These are phyloP conservation scores for Asobara japonica DNA, from an alignment of 1,140 invertebrate species.

Conservation along the genomic window DNA sequence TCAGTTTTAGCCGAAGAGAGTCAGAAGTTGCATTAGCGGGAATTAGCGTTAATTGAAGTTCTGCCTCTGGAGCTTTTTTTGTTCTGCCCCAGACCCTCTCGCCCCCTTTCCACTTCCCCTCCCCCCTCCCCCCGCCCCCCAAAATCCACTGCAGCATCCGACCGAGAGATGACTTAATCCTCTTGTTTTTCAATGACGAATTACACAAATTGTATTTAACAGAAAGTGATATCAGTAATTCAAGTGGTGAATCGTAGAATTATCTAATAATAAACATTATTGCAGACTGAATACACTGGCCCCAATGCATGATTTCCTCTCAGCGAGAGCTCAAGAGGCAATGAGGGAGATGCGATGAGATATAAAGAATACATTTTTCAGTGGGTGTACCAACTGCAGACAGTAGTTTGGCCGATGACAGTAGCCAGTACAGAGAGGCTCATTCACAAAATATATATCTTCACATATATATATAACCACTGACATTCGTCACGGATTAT, in stretches of 20 bases:
- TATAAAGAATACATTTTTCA: constrained; percentile 5
- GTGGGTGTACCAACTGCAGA: not conserved
- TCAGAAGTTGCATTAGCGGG: constrained; percentile 56
- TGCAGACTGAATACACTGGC: not conserved
- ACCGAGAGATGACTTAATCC: constrained; percentile 9
- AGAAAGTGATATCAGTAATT: not conserved
- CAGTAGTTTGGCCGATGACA: constrained; percentile 17
- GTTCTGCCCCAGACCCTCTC: not conserved
- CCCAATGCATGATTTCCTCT: not conserved
- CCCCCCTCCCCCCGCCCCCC: not conserved
- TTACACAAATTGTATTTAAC: not conserved
- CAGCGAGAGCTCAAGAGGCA: not conserved
- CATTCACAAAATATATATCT: constrained; percentile 33
- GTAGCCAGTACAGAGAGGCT: constrained; percentile 36
- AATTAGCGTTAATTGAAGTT: constrained; percentile 64
- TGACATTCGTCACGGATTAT: constrained; percentile 23
- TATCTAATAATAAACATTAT: constrained; percentile 2
- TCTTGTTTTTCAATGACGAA: constrained; percentile 3
- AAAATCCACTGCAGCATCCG: not conserved
- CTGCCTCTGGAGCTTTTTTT: constrained; percentile 33
- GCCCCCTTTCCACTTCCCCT: not conserved
- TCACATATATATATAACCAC: not conserved
- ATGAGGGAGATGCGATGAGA: not conserved
- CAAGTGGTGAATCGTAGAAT: not conserved
- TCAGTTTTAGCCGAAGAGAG: constrained; percentile 29